phyloP scores from a whole-genome alignment of 2,797 vertebrate genomes.

The Bryconaethiops microstoma region DNA sequence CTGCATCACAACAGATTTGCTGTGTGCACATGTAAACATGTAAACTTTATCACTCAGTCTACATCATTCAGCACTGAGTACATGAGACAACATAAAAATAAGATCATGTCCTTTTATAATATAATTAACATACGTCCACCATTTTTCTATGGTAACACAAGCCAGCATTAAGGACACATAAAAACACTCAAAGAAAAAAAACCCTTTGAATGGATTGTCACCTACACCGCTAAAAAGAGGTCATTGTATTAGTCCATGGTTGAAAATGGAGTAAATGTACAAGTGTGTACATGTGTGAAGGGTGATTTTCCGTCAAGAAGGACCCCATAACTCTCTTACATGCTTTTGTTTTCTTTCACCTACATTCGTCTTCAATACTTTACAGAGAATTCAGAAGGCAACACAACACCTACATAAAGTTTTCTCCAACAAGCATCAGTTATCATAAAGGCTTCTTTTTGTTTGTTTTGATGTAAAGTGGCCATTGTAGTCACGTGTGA shows the following conservation, averaged over 20 bases:
- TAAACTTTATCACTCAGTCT: not conserved
- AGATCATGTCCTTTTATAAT: not conserved
- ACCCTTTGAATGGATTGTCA: not conserved
- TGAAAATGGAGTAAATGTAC: not conserved
- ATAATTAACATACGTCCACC: not conserved
- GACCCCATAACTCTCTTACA: not conserved
- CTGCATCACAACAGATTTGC: not conserved
- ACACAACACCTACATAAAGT: too few species aligned
- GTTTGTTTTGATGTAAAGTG: too few species aligned
- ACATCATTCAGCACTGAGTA: not conserved
- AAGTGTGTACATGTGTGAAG: not conserved
- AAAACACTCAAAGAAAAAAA: not conserved
- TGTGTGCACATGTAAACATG: slow-evolving; percentile 27
- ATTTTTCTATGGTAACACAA: not conserved
- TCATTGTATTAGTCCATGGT: not conserved
- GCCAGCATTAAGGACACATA: not conserved
- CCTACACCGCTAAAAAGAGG: not conserved
- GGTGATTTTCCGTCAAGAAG: not conserved
- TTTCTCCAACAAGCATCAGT: too few species aligned
- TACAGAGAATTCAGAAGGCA: too few species aligned
- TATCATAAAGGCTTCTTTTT: too few species aligned
- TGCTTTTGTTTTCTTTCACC: not conserved
- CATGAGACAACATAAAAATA: not conserved
- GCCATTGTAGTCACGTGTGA: too few species aligned
- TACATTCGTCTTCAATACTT: too few species aligned